Conservation (phyloP, 2,797 vertebrate species). For the Lacerta viridis region DNA sequence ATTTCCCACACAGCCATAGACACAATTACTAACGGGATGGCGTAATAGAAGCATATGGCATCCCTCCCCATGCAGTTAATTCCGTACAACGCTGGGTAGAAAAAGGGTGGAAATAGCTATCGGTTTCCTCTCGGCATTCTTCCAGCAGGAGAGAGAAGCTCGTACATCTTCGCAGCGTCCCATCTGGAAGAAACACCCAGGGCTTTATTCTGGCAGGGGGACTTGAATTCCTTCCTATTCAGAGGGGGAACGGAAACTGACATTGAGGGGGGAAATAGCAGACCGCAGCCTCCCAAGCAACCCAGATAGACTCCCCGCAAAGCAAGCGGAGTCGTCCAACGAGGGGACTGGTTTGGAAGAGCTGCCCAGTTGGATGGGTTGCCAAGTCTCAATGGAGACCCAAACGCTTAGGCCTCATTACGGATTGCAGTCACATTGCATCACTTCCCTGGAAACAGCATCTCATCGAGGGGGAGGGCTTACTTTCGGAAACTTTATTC, state of each 20-base stretch:
- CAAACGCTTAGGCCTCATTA: not conserved
- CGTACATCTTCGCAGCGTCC: slow-evolving; percentile 22
- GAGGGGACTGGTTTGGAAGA: slow-evolving; percentile 12
- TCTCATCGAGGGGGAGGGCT: slow-evolving; percentile 28
- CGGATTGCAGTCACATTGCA: slow-evolving; percentile 53
- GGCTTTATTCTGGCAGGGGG: slow-evolving; percentile 37
- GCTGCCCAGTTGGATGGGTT: slow-evolving; percentile 12
- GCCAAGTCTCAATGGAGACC: slow-evolving; percentile 6
- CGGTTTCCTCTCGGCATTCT: slow-evolving; percentile 47
- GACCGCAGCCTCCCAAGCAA: not conserved
- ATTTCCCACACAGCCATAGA: slow-evolving; percentile 49
- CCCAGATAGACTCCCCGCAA: slow-evolving; percentile 12
- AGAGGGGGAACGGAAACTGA: slow-evolving; percentile 19
- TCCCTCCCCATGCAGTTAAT: slow-evolving; percentile 40
- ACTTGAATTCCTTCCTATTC: slow-evolving; percentile 29
- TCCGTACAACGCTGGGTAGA: slow-evolving; percentile 25
- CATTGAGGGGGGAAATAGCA: not conserved
- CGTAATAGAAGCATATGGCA: slow-evolving; percentile 46
- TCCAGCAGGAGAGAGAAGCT: slow-evolving; percentile 24
- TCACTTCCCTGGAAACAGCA: slow-evolving; percentile 48
- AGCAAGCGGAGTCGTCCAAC: not conserved
- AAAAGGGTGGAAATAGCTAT: slow-evolving; percentile 48
- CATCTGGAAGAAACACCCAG: slow-evolving; percentile 48
- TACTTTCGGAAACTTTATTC: slow-evolving; percentile 9
- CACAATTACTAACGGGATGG: slow-evolving; percentile 35